Percentiles rank a stretch among this genome's conserved stretches.
These are phyloP conservation scores for Latrodectus geometricus DNA, from an alignment of 1,140 invertebrate genomes.

Conservation along the genomic window DNA sequence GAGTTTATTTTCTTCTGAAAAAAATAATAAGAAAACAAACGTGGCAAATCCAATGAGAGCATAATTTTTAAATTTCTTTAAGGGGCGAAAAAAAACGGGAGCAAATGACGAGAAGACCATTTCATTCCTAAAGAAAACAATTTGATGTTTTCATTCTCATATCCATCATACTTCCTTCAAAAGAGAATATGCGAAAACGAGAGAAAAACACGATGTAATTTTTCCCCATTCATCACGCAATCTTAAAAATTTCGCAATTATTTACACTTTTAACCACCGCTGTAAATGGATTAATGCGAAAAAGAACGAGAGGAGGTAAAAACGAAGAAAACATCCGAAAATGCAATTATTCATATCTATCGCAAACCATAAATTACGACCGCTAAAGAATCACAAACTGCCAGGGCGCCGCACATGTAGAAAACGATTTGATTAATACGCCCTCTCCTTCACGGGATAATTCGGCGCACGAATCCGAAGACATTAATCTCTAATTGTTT, in stretches of 20 bases:
- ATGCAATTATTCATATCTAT: not conserved
- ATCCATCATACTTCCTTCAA: not conserved
- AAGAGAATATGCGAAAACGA: not conserved
- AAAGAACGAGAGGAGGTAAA: not conserved
- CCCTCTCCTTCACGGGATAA: not conserved
- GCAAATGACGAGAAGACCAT: too few relatives aligned
- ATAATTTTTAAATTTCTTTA: too few relatives aligned
- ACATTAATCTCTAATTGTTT: conserved; percentile 42
- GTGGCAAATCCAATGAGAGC: too few relatives aligned
- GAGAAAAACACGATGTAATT: conserved; percentile 2
- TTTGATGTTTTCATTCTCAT: not conserved
- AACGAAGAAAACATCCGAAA: not conserved
- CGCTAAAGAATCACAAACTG: conserved; percentile 13
- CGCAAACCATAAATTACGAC: conserved; percentile 6
- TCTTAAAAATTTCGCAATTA: conserved; percentile 15
- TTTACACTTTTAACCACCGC: not conserved
- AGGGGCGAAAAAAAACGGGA: too few relatives aligned
- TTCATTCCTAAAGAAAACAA: not conserved
- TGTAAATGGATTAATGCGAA: not conserved
- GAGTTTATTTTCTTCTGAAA: too few relatives aligned
- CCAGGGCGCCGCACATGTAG: not conserved
- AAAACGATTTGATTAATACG: conserved; percentile 11
- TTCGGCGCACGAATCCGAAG: not conserved
- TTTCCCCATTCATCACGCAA: conserved; percentile 5
- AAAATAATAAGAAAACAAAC: too few relatives aligned